Percentiles rank a stretch among this genome's conserved stretches.
Conservation (phyloP, 2,888 invertebrate genomes). For the Glyphotaelius pellucidus region DNA sequence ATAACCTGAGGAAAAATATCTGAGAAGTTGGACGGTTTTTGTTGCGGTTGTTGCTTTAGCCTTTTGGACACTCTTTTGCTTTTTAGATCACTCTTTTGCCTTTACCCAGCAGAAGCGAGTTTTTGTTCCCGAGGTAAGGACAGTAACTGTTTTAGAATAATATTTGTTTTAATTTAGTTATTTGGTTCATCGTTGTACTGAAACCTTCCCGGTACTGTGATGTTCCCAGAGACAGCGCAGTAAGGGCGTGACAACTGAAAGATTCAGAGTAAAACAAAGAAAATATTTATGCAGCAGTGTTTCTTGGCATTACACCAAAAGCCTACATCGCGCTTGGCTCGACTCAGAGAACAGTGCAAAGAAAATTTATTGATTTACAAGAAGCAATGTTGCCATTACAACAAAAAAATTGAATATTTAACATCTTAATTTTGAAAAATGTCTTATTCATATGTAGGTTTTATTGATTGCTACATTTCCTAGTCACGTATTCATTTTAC, state of each 20-base stretch:
- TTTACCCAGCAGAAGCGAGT: too few relatives aligned
- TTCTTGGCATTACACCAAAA: conserved; percentile 20
- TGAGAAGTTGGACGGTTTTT: too few relatives aligned
- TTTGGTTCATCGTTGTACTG: background rate
- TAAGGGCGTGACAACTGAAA: background rate
- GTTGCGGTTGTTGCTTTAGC: too few relatives aligned
- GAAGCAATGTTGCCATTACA: background rate
- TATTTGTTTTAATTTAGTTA: background rate
- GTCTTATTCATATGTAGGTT: background rate
- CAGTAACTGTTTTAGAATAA: background rate
- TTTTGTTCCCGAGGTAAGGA: too few relatives aligned
- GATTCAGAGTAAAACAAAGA: background rate
- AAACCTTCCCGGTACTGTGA: background rate
- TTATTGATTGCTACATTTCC: background rate
- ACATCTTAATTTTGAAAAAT: background rate
- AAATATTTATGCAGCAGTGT: conserved; percentile 19
- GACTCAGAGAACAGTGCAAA: background rate
- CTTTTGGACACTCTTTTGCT: too few relatives aligned
- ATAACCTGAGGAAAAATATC: too few relatives aligned
- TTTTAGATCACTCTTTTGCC: too few relatives aligned
- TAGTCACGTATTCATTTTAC: background rate
- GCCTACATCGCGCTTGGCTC: background rate
- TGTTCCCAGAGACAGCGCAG: background rate
- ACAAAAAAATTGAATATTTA: background rate
- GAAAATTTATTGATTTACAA: background rate